Conservation (phyloP, 1,140 invertebrate genomes). For the Charaxes varanes region DNA sequence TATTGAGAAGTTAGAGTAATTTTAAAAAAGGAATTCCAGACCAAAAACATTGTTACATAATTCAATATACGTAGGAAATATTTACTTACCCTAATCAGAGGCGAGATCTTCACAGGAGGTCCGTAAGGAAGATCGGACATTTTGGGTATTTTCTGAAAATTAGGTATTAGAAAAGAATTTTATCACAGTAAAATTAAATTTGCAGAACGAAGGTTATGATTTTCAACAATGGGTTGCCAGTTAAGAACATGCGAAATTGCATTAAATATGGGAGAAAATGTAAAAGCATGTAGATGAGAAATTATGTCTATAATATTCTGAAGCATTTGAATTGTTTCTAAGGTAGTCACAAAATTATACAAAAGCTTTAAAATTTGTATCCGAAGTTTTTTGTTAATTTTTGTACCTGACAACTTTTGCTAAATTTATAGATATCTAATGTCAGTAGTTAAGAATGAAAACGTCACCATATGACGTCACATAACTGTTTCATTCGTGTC, state of each 20-base stretch:
- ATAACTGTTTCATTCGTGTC: slow-evolving; percentile 21
- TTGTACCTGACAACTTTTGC: background rate
- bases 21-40: slow-evolving; percentile 10
- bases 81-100: slow-evolving; percentile 80
- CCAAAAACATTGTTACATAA: slow-evolving; percentile 54
- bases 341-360: too few relatives aligned
- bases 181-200: slow-evolving; percentile 25
- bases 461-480: slow-evolving; percentile 17
- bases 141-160: slow-evolving; percentile 33
- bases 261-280: too few relatives aligned
- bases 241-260: too few relatives aligned
- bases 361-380: too few relatives aligned
- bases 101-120: slow-evolving; percentile 81
- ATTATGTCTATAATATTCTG: too few relatives aligned
- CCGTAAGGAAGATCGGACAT: slow-evolving; percentile 73
- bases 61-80: slow-evolving; percentile 11
- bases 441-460: too few relatives aligned
- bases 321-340: too few relatives aligned
- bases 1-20: background rate
- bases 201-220: slow-evolving; percentile 30
- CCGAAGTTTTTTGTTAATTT: background rate
- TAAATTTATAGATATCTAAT: slow-evolving; percentile 15
- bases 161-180: slow-evolving; percentile 38
- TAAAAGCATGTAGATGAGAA: too few relatives aligned
- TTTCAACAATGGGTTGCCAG: slow-evolving; percentile 13